Evolutionary conservation across 2,888 invertebrate species (phyloP).

Genomic region (Acrocyrtus sp.): DNA sequence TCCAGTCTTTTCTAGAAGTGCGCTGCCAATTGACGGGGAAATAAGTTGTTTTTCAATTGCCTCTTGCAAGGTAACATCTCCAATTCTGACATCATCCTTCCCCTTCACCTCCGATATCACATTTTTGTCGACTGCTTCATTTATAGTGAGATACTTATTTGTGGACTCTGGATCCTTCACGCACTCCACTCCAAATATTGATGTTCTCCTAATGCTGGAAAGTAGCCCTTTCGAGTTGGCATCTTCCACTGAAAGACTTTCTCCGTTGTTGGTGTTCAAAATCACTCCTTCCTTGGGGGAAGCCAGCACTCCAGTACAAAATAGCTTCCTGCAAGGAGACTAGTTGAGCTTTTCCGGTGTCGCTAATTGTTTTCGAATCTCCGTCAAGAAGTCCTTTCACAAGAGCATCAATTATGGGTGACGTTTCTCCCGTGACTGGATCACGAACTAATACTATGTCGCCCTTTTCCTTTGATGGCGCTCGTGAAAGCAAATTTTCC

Average conservation of each 20-base stretch:
- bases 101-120: conserved; percentile 68
- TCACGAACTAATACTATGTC: conserved; percentile 69
- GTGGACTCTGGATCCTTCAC: conserved; percentile 82
- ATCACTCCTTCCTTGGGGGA: conserved; percentile 67
- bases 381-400: conserved; percentile 88
- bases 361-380: conserved; percentile 84
- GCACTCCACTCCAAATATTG: conserved; percentile 92
- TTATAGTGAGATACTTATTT: conserved; percentile 85
- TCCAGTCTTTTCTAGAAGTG: conserved; percentile 58
- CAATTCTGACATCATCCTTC: conserved; percentile 66
- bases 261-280: conserved; percentile 78
- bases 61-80: conserved; percentile 74
- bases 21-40: conserved; percentile 74
- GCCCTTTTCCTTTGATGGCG: conserved; percentile 65
- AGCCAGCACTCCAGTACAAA: conserved; percentile 78
- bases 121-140: conserved; percentile 81
- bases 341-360: conserved; percentile 81
- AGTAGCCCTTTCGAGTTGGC: conserved; percentile 91
- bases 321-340: conserved; percentile 88
- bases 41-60: conserved; percentile 82
- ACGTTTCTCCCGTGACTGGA: conserved; percentile 78
- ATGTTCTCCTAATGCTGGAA: conserved; percentile 85
- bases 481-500: conserved; percentile 73
- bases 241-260: conserved; percentile 81
- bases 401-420: conserved; percentile 86